These are phyloP conservation scores for Himantopus leucocephalus DNA, from an alignment of 2,113 vertebrate genomes.

Conservation along the genomic window DNA sequence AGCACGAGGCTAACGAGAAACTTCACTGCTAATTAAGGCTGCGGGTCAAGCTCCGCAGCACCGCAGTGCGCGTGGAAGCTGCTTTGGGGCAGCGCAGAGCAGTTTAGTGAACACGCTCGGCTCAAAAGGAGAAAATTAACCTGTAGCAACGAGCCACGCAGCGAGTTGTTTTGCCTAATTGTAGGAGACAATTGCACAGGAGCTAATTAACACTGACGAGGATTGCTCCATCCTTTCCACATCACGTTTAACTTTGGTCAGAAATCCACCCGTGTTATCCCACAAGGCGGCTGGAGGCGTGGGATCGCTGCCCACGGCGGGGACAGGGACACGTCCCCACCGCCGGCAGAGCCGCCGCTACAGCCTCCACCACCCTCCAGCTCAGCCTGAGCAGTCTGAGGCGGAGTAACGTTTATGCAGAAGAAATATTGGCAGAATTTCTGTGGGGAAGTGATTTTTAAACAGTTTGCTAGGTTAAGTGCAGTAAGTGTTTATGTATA, in stretches of 20 bases:
- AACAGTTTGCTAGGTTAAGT: not conserved
- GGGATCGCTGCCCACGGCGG: rapidly evolving
- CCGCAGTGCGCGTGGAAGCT: rapidly evolving
- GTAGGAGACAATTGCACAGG: not conserved
- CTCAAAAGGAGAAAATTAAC: not conserved
- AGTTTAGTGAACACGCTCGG: not conserved
- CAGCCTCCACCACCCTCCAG: rapidly evolving
- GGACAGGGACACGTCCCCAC: rapidly evolving
- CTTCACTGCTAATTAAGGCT: not conserved
- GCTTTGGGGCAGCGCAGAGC: not conserved
- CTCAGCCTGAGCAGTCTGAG: not conserved
- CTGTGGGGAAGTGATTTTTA: not conserved
- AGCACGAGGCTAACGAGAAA: not conserved
- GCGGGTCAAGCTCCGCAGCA: not conserved
- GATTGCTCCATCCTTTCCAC: not conserved
- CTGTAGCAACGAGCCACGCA: not conserved
- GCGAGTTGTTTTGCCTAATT: not conserved
- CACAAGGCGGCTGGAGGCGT: rapidly evolving
- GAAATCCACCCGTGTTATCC: not conserved
- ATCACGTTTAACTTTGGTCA: rapidly evolving
- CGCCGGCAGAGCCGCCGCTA: rapidly evolving
- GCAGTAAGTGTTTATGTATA: not conserved
- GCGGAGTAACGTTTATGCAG: not conserved
- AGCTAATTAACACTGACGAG: not conserved
- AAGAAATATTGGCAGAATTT: not conserved